Evolutionary conservation across 2,113 vertebrate genomes (phyloP), one percentile per base, ranked within the genome.

Genomic region (Australoheros scitulus): DNA sequence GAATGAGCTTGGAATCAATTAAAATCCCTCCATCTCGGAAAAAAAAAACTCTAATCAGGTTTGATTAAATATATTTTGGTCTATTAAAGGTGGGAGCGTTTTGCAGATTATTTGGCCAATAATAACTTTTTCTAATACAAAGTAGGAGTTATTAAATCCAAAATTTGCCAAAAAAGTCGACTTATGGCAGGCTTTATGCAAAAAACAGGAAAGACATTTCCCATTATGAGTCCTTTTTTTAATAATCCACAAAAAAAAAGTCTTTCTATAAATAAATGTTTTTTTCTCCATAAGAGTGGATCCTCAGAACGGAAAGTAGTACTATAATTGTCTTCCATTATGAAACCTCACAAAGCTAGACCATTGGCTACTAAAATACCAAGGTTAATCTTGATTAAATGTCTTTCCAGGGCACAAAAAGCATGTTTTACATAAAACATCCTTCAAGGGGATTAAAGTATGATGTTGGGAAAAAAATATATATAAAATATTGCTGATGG

Each of bases 351-450:
- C 90, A 93, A 93, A 93, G 87, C 88, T 83, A 84, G 91, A 91
- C 91, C 91, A 92, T 68, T 90, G 91, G 89, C 93, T 91, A 94
- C 88, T 90, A 94, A 94, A 92, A 94, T 89, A 92, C 92, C 93
- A 95, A 94, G 94, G 94, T 93, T 93, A 93, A 91, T 95, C 89
- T 93, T 94, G 93, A 95, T 95, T 93, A 94, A 94, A 94, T 92
- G 86, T 91, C 89, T 93, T 92, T 88, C 76, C 74, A 82, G 77
- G 89, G 86, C 78, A 90, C 83, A 93, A 93, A 94, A 94, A 94
- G 91, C 93, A 94, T 92, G 91, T 93, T 95, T 94, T 93, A 93
- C 92, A 94, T 92, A 93, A 93, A 93, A 94, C 91, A 92, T 89
- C 89, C 80, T 93, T 94, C 91, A 94, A 92, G 87, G 77, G 80